These are phyloP conservation scores for Mola mola DNA, from an alignment of 2,113 vertebrate species.

Conservation along the genomic window DNA sequence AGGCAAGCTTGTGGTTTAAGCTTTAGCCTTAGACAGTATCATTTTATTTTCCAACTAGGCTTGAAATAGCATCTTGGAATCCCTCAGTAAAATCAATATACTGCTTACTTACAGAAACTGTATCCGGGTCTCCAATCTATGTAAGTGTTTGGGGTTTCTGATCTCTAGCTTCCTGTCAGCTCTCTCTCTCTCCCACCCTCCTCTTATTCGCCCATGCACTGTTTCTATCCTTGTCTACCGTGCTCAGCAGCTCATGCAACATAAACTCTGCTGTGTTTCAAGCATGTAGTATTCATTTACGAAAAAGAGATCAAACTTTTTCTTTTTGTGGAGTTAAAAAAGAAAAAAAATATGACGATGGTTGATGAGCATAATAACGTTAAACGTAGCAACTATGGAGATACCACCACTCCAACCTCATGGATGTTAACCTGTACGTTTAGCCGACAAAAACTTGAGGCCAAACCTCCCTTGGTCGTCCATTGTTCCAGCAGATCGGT, in stretches of 20 bases:
- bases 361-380: conserved; percentile 63
- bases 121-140: conserved; percentile 46
- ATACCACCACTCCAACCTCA: conserved; percentile 63
- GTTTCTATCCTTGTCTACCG: conserved; percentile 73
- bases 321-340: conserved; percentile 79
- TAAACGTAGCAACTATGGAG: conserved; percentile 77
- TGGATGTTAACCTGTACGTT: conserved; percentile 72
- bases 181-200: conserved; percentile 57
- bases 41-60: conserved; percentile 26
- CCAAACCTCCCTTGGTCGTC: conserved; percentile 63
- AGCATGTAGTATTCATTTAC: conserved; percentile 87
- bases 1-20: conserved; percentile 21
- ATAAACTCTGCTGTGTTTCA: conserved; percentile 82
- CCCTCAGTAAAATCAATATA: conserved; percentile 56
- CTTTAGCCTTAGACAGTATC: conserved; percentile 39
- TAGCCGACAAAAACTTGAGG: conserved; percentile 72
- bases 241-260: conserved; percentile 72
- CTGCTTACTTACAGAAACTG: conserved; percentile 69
- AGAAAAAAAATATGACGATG: conserved; percentile 57
- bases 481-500: conserved; percentile 72
- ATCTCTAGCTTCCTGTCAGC: conserved; percentile 28
- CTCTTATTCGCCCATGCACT: conserved; percentile 34
- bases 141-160: conserved; percentile 45
- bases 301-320: conserved; percentile 76
- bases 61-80: conserved; percentile 39